Evolutionary conservation across 1,140 invertebrate species (phyloP), one percentile per base, ranked within the genome.

Genomic region (Rhynchophorus ferrugineus): DNA sequence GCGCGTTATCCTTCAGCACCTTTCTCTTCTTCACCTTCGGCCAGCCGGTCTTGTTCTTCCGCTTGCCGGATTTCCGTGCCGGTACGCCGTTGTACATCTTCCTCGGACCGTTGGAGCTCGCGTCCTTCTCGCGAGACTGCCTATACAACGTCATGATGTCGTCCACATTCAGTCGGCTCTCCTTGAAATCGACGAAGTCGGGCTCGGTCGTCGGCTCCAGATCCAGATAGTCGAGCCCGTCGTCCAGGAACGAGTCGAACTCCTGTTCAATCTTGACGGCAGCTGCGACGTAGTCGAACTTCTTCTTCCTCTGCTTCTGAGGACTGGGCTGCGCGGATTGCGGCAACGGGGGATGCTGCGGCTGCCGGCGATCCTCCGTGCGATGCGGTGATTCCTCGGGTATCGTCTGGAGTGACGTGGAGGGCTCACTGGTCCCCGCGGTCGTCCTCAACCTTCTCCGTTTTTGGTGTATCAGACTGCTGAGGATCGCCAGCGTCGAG

Each of bases 401-500:
- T 33, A 61, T 59, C 7, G 52, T 43, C 8, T 35, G 41, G n/a
- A n/a, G 11, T 54, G 44, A 21, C 13, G 18, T 8, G 42, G 21
- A 36, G 17, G 33, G 8, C n/a, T n/a, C n/a, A n/a, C n/a, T 9
- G 8, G 1, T 37, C 3, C 8, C 7, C 1, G n/a, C 41, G 3
- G 8, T 14, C 16, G 42, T 39, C 33, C 49, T 41, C 18, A 53
- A 56, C n/a, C n/a, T n/a, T 42, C 65, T 46, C 50, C 71, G 66
- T 61, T 75, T 76, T 17, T 75, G 67, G 44, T 79, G 71, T 7
- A 79, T 73, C 8, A 80, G 65, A 42, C 79, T 80, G 45, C 82
- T 84, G 52, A 91, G 78, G 47, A 90, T 86, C 0, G 87, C 88
- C 24, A 89, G 66, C 0, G 88, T 91, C 0, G 86, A 89, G 0